Evolutionary conservation across 2,113 vertebrate genomes (phyloP), one percentile per base, ranked within the genome.

Genomic region (Rhea americana): DNA sequence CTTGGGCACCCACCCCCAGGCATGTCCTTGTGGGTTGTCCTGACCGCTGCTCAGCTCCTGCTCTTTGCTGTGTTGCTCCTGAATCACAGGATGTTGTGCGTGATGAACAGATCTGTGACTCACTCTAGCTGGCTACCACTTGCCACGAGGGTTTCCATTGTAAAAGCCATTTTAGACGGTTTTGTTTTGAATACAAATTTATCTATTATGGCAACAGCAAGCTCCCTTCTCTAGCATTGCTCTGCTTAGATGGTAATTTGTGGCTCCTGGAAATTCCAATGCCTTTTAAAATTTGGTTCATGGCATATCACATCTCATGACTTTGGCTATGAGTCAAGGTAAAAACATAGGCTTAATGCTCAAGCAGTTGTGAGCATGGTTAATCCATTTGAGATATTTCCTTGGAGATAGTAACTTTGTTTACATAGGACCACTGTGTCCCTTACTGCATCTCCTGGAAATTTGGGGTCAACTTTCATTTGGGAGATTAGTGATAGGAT

Each of bases 181-280:
- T 92, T 72, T 63, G 47, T 14, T 56, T 32, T 51, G 82, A 66
- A 62, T 28, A 32, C 24, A 28, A 72, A 43, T 67, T 73, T 5
- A 39, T 90, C n/a, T 35, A 3, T 10, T 11, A 22, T 13, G 43
- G 62, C 73, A 65, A 14, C 39, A 41, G 56, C 77, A 39, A 1
- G 28, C 22, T 48, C 85, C 17, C 16, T 48, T 39, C 65, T 63
- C n/a, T 68, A n/a, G 53, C 62, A 1, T 13, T 32, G 58, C 82
- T 39, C 82, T 59, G 48, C 1, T 0, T 55, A 5, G 1, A 1
- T 0, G 2, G 14, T 20, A 2, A 19, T 75, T 51, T 45, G 39
- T 56, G 26, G 30, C 16, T 43, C 43, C n/a, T 59, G 72, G 55
- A 74, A 71, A 43, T 78, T 59, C 51, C 37, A 14, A 1, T 41